Evolutionary conservation across 1,140 invertebrate genomes (phyloP).

Genomic region (Acromyrmex charruanus): DNA sequence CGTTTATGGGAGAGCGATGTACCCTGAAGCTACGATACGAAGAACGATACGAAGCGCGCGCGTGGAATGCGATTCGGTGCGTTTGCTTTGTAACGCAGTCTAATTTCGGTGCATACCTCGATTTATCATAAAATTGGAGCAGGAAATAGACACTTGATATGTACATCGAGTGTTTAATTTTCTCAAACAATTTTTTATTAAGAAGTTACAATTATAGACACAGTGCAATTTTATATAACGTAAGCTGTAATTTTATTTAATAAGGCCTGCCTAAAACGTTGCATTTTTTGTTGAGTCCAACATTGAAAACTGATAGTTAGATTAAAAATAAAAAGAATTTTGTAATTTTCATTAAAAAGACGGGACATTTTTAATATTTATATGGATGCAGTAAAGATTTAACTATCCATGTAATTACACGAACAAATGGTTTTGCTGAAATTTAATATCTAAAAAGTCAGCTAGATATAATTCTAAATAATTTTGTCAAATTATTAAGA

Average conservation of each 20-base stretch:
- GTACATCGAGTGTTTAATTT: background rate
- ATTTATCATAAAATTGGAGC: background rate
- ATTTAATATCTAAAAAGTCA: too few relatives aligned
- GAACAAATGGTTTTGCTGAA: too few relatives aligned
- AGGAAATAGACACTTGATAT: background rate
- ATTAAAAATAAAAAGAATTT: too few relatives aligned
- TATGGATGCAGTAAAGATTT: too few relatives aligned
- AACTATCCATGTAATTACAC: too few relatives aligned
- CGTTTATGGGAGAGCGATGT: slow-evolving; percentile 58
- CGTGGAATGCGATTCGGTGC: slow-evolving; percentile 69
- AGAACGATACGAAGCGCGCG: slow-evolving; percentile 63
- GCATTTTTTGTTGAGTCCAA: too few relatives aligned
- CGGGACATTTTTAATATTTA: too few relatives aligned
- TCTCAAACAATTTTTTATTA: background rate
- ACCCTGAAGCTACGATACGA: slow-evolving; percentile 63
- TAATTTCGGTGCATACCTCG: slow-evolving; percentile 52
- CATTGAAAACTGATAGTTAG: too few relatives aligned
- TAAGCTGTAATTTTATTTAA: background rate
- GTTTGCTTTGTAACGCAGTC: slow-evolving; percentile 65
- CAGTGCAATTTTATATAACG: background rate
- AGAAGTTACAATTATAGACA: background rate
- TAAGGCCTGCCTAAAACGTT: too few relatives aligned
- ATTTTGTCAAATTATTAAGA: too few relatives aligned
- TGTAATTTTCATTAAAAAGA: too few relatives aligned
- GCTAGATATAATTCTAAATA: too few relatives aligned